Conservation (phyloP, 2,888 invertebrate genomes). For the Drosophila rubida region DNA sequence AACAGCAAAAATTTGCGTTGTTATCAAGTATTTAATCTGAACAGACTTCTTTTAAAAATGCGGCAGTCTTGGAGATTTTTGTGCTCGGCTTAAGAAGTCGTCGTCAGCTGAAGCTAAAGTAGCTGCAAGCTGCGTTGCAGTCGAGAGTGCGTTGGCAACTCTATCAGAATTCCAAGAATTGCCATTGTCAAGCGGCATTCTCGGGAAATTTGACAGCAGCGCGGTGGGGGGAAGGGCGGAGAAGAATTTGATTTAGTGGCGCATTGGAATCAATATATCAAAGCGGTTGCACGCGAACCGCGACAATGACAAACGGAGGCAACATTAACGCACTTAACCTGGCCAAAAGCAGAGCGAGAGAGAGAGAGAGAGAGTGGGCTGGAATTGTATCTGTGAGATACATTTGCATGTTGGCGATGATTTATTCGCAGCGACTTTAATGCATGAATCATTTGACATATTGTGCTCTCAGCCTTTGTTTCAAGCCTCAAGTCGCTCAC, state of each 20-base stretch:
- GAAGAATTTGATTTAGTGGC: conserved; percentile 69
- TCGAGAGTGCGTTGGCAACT: conserved; percentile 24
- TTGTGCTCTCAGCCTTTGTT: conserved; percentile 59
- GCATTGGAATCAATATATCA: conserved; percentile 72
- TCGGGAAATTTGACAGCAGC: conserved; percentile 40
- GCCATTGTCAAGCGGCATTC: conserved; percentile 55
- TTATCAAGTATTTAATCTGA: too few species aligned
- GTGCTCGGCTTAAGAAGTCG: background rate
- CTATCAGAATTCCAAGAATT: conserved; percentile 71
- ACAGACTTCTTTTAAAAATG: too few species aligned
- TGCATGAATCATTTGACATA: conserved; percentile 75
- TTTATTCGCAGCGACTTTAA: conserved; percentile 70
- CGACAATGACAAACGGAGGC: conserved; percentile 66
- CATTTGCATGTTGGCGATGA: conserved; percentile 53
- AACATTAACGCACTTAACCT: conserved; percentile 65
- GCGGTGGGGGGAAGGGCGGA: background rate
- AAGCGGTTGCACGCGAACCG: conserved; percentile 65
- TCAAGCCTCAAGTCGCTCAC: conserved; percentile 41
- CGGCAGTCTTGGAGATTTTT: too few species aligned
- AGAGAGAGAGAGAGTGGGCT: conserved; percentile 13
- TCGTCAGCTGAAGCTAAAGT: background rate
- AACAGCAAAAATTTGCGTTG: too few species aligned
- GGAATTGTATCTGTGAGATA: conserved; percentile 49
- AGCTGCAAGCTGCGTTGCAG: conserved; percentile 14
- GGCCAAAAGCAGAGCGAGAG: conserved; percentile 22